Evolutionary conservation across 2,113 vertebrate genomes (phyloP).

Genomic region (Thinocorus orbignyianus): DNA sequence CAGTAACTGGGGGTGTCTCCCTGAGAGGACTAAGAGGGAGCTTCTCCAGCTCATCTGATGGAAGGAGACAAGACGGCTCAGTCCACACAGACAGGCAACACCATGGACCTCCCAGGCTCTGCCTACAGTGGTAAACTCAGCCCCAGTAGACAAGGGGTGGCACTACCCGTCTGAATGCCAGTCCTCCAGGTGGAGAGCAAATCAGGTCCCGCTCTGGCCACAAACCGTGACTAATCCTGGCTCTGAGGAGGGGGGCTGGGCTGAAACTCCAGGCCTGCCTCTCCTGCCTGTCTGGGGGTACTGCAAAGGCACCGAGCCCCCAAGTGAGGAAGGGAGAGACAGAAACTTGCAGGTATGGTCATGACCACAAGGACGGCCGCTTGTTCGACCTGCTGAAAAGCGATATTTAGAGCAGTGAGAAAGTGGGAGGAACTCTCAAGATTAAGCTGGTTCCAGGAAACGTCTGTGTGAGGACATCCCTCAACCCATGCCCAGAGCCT

Average conservation of each 20-base stretch:
- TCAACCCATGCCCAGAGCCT: not conserved
- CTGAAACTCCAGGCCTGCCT: not conserved
- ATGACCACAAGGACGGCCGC: not conserved
- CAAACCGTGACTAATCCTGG: rapidly evolving
- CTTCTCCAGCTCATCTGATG: not conserved
- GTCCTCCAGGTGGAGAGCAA: not conserved
- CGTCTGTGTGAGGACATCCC: not conserved
- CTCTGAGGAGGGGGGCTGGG: not conserved
- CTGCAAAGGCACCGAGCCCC: not conserved
- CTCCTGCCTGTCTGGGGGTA: rapidly evolving
- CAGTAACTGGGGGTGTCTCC: rapidly evolving
- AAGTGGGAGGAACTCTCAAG: not conserved
- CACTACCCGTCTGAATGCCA: not conserved
- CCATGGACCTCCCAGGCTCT: not conserved
- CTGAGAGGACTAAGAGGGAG: not conserved
- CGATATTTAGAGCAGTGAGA: not conserved
- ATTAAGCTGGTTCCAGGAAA: not conserved
- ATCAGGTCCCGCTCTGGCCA: not conserved
- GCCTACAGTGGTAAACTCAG: not conserved
- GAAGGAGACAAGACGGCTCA: not conserved
- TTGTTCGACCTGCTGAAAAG: not conserved
- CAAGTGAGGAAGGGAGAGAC: not conserved
- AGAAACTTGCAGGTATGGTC: not conserved
- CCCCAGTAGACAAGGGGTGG: not conserved
- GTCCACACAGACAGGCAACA: not conserved